These are phyloP conservation scores for Drosophila nannoptera DNA, from an alignment of 1,140 invertebrate genomes.

Conservation along the genomic window DNA sequence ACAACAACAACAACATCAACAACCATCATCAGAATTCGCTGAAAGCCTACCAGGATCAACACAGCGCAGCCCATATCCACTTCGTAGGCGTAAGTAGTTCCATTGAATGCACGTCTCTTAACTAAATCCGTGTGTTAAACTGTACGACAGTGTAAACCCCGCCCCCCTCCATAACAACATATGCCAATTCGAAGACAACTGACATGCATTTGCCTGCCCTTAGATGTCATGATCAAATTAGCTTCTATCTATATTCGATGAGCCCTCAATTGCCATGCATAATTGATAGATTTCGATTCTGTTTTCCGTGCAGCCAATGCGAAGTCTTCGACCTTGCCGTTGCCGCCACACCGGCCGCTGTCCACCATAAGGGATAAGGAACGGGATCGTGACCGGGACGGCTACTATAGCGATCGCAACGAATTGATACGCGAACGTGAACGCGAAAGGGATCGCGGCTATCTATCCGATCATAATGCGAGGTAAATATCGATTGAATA, in stretches of 20 bases:
- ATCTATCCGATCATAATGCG: slow-evolving; percentile 91
- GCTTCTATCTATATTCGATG: neutral
- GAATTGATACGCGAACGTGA: slow-evolving; percentile 85
- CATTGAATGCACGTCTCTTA: slow-evolving; percentile 59
- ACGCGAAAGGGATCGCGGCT: slow-evolving; percentile 87
- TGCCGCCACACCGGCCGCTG: slow-evolving; percentile 83
- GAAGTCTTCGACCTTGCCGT: slow-evolving; percentile 88
- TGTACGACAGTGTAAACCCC: neutral
- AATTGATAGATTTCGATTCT: neutral
- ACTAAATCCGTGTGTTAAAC: slow-evolving; percentile 36
- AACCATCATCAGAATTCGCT: slow-evolving; percentile 85
- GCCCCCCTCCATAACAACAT: neutral
- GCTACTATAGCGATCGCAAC: slow-evolving; percentile 92
- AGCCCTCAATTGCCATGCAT: neutral
- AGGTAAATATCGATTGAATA: slow-evolving; percentile 80
- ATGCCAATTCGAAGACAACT: slow-evolving; percentile 1
- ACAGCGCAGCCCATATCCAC: slow-evolving; percentile 89
- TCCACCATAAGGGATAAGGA: slow-evolving; percentile 72
- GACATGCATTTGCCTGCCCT: slow-evolving; percentile 21
- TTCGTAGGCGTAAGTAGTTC: slow-evolving; percentile 87
- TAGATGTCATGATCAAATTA: slow-evolving; percentile 25
- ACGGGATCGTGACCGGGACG: slow-evolving; percentile 83
- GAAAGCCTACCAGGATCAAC: slow-evolving; percentile 90
- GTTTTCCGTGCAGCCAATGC: slow-evolving; percentile 78
- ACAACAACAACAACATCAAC: slow-evolving; percentile 36